These are phyloP conservation scores for Pheucticus melanocephalus DNA, from an alignment of 2,113 vertebrate species.

Conservation along the genomic window DNA sequence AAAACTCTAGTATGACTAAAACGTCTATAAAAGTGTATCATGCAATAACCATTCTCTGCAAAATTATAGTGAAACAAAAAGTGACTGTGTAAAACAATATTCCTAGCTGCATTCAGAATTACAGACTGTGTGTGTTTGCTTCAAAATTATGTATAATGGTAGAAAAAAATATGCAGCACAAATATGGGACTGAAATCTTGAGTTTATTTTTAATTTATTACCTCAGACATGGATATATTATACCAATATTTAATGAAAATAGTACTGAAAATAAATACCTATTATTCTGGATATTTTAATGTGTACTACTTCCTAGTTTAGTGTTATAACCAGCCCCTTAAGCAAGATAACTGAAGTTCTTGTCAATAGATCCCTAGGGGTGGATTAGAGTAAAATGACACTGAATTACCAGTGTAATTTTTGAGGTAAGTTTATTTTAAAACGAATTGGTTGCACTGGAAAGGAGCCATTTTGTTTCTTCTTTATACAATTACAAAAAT, in stretches of 20 bases:
- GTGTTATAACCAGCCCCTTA: background rate
- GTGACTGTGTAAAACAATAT: conserved; percentile 44
- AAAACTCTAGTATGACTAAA: conserved; percentile 55
- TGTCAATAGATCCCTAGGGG: background rate
- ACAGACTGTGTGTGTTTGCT: conserved; percentile 46
- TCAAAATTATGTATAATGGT: conserved; percentile 49
- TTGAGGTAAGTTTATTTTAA: background rate
- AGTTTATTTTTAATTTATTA: conserved; percentile 73
- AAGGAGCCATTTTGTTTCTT: background rate
- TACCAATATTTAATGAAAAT: conserved; percentile 66
- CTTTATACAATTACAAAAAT: background rate
- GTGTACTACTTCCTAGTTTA: conserved; percentile 34
- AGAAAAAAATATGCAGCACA: conserved; percentile 62
- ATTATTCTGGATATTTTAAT: conserved; percentile 70
- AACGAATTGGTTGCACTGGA: background rate
- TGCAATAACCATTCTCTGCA: conserved; percentile 65
- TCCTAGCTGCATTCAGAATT: conserved; percentile 46
- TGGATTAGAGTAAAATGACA: background rate
- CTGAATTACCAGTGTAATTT: background rate
- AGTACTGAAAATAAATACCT: conserved; percentile 78
- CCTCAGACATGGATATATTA: conserved; percentile 73
- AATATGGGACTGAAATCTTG: conserved; percentile 54
- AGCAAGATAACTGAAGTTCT: background rate
- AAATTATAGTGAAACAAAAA: conserved; percentile 51
- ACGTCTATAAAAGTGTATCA: conserved; percentile 50